Base-by-base conservation (phyloP, 2,888 invertebrate genomes). In the Strigamia crassipes region DNA sequence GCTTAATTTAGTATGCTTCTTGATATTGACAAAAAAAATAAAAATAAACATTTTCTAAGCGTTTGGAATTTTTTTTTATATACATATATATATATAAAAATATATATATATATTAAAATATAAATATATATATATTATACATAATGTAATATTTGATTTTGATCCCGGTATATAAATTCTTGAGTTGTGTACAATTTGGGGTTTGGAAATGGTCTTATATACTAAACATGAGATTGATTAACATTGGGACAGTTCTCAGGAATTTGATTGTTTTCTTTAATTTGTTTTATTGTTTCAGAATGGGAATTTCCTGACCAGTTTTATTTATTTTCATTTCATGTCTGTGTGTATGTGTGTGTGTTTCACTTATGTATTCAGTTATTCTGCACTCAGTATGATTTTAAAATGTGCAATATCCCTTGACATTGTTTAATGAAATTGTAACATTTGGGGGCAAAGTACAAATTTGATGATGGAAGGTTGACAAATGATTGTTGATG, bases 21-120 rank as follows among this genome's bases (percentile, higher is more conserved):
- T 42, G 42, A 78, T 41, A 78, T 38, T 42, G 12, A 78, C 41
- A 41, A 78, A 10, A 78, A 41, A 23, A 34, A 78, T 10, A 18
- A 10, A 38, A 41, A 10, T 31, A 18, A 77, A 38, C 78, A 31
- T 42, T 78, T 78, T 78, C 31, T 27, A 73, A 78, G 18, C 41
- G 18, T 42, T 78, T 78, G 41, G 79, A 78, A 78, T 78, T 78
- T 42, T 42, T 77, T 78, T 78, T 78, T 42, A 78, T 42, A 78
- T 78, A 78, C 79, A 78, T 38, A 21, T 23, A 42, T 78, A 42
- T 42, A 42, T 18, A 42, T 42, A 42, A 8, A 78, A 38, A 42
- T 78, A 31, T 42, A 78, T 78, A 78, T 15, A 73, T 56, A 56
- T 56, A 56, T 18, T 18, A 18, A 27, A 27, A 27, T 27, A 27